Percentiles rank a stretch among this genome's conserved stretches.
Conservation (phyloP, 2,113 vertebrate species). For the Mungos mungo region DNA sequence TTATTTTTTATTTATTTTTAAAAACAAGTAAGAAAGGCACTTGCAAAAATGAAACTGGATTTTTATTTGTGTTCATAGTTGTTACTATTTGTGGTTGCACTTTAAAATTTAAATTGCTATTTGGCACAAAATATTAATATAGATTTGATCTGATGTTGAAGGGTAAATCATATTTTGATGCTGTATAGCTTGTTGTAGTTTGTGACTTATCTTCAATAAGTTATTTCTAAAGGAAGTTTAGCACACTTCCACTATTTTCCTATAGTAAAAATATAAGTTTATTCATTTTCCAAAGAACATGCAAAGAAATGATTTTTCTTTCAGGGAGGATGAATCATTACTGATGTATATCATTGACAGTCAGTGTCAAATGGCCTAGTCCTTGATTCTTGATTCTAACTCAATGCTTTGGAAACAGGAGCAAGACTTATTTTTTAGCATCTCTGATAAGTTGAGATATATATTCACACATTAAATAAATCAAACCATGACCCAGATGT, state of each 20-base stretch:
- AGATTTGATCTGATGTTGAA: constrained; percentile 46
- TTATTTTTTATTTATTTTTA: constrained; percentile 46
- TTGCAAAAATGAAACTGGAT: constrained; percentile 50
- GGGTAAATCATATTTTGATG: constrained; percentile 45
- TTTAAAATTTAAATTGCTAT: constrained; percentile 58
- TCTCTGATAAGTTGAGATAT: background rate
- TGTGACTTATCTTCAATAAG: constrained; percentile 42
- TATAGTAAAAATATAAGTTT: constrained; percentile 6
- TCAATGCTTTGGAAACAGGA: background rate
- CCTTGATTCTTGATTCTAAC: background rate
- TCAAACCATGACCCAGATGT: background rate
- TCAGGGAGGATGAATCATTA: background rate
- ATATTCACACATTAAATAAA: background rate
- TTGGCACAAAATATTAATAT: constrained; percentile 57
- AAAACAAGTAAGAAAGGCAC: background rate
- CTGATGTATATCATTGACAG: background rate
- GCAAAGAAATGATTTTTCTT: background rate
- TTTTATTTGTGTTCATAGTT: constrained; percentile 33
- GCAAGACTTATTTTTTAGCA: background rate
- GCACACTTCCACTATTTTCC: background rate
- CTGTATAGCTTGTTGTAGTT: background rate
- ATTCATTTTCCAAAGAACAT: constrained; percentile 9
- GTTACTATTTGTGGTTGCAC: constrained; percentile 38
- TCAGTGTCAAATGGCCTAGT: background rate
- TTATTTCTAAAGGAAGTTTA: constrained; percentile 31